phyloP scores from a whole-genome alignment of 1,140 invertebrate genomes.

The Pectinophora gossypiella region DNA sequence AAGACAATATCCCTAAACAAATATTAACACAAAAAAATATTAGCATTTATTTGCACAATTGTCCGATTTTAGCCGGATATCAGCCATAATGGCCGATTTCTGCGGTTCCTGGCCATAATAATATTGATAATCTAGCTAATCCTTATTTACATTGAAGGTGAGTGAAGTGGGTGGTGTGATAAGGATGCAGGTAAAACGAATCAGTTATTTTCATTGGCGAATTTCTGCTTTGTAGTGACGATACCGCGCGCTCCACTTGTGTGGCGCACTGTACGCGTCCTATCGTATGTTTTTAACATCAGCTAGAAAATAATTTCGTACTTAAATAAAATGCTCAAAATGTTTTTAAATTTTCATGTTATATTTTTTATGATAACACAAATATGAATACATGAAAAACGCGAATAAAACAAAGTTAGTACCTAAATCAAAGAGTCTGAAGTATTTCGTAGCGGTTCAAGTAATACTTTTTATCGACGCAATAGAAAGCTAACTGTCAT shows the following conservation, averaged over 20 bases:
- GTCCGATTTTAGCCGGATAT: constrained; percentile 35
- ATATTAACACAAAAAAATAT: constrained; percentile 34
- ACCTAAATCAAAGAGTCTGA: no score
- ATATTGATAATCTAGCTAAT: constrained; percentile 66
- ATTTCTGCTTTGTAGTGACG: constrained; percentile 32
- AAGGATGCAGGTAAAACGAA: constrained; percentile 44
- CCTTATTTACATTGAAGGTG: constrained; percentile 63
- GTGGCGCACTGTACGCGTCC: neutral
- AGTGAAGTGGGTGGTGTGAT: constrained; percentile 57
- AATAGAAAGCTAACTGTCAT: no score
- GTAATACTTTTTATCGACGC: no score
- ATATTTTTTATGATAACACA: no score
- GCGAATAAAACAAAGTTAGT: no score
- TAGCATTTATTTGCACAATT: constrained; percentile 61
- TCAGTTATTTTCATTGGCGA: constrained; percentile 45
- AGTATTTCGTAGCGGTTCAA: no score
- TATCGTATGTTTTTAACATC: no score
- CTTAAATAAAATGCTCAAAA: no score
- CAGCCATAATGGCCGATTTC: constrained; percentile 23
- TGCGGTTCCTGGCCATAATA: constrained; percentile 44
- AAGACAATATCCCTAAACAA: constrained; percentile 41
- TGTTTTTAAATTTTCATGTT: no score
- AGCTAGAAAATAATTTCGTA: no score
- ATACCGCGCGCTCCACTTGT: neutral
- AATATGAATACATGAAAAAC: no score